These are phyloP conservation scores for Prionace glauca DNA, from an alignment of 2,797 vertebrate species.

Conservation along the genomic window DNA sequence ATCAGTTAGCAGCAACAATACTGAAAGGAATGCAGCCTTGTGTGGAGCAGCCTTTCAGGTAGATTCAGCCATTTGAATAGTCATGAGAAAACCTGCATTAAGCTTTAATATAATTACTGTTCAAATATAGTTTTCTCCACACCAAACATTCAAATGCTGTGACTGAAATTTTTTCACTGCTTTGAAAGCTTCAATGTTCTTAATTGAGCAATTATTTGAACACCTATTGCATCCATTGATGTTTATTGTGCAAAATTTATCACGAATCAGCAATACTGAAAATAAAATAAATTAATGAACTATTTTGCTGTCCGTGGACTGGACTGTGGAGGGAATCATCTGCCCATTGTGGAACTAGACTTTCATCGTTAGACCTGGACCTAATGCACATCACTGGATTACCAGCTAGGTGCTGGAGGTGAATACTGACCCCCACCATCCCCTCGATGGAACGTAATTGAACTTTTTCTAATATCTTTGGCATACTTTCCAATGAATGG, in stretches of 20 bases:
- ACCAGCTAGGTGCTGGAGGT: neutral
- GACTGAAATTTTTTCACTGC: neutral
- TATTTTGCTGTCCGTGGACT: neutral
- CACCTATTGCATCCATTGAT: neutral
- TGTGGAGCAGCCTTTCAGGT: neutral
- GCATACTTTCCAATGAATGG: neutral
- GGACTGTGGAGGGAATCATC: neutral
- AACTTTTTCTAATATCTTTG: neutral
- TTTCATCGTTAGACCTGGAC: neutral
- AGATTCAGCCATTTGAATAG: neutral
- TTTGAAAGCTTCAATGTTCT: neutral
- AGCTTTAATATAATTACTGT: neutral
- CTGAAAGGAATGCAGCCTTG: neutral
- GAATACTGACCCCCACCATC: neutral
- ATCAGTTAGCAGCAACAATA: neutral
- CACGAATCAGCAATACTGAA: neutral
- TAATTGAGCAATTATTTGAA: neutral
- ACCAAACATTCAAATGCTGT: neutral
- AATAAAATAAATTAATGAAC: neutral
- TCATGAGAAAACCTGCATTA: neutral
- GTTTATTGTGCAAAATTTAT: neutral
- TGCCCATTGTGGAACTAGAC: neutral
- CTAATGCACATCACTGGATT: neutral
- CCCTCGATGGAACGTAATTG: neutral
- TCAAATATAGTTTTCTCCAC: neutral